These are phyloP conservation scores for Eupristina koningsbergeri DNA, from an alignment of 1,140 invertebrate genomes.

Conservation along the genomic window DNA sequence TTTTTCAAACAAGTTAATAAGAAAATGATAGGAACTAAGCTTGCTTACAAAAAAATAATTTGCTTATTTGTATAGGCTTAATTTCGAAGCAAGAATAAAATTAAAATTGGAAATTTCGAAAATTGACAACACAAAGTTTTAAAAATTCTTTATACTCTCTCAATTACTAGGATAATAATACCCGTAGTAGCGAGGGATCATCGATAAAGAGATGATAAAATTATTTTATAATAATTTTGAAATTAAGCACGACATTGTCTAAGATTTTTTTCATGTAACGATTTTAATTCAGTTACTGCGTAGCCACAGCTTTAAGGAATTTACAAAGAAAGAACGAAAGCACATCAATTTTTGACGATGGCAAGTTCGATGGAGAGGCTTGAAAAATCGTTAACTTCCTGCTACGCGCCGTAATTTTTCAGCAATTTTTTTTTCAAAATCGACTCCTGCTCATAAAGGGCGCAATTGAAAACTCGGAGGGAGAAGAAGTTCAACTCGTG, in stretches of 20 bases:
- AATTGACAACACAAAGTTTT: not conserved
- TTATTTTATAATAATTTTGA: not conserved
- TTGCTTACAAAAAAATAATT: no score
- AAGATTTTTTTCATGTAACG: not conserved
- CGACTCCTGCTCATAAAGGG: conserved; percentile 37
- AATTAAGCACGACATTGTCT: not conserved
- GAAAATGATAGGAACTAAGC: no score
- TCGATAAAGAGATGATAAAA: not conserved
- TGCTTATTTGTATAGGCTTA: not conserved
- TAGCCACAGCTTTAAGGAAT: not conserved
- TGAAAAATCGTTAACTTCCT: conserved; percentile 44
- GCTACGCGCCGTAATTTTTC: conserved; percentile 31
- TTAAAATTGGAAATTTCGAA: not conserved
- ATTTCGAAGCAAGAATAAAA: not conserved
- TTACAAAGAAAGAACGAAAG: not conserved
- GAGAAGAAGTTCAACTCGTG: not conserved
- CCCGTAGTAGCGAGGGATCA: not conserved
- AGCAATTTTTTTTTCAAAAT: conserved; percentile 31
- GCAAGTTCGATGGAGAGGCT: not conserved
- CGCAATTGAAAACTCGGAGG: conserved; percentile 39
- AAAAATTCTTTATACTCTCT: not conserved
- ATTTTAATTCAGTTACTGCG: not conserved
- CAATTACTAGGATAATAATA: not conserved
- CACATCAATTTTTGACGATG: conserved; percentile 6
- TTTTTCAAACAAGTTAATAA: no score